Evolutionary conservation across 2,797 vertebrate genomes (phyloP).

Genomic region (Crenuchus spilurus): DNA sequence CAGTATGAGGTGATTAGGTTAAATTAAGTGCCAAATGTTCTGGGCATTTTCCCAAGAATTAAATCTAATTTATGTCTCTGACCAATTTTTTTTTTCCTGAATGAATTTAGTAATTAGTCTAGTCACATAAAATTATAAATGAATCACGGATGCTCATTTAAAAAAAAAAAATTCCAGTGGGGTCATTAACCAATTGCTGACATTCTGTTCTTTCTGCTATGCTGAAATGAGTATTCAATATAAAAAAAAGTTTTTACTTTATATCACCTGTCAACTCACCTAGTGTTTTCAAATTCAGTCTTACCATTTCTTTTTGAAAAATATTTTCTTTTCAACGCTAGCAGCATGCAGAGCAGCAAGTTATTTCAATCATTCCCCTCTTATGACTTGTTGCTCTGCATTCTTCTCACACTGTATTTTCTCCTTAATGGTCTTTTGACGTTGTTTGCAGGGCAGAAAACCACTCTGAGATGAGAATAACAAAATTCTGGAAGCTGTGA

Average conservation of each 20-base stretch:
- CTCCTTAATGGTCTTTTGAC: neutral
- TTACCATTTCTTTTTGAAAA: too few relatives aligned
- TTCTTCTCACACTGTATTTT: too few relatives aligned
- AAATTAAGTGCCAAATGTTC: neutral
- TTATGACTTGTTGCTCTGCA: neutral
- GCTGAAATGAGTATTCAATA: neutral
- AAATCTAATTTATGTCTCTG: conserved; percentile 1
- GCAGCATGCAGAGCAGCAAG: too few relatives aligned
- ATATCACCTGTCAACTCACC: too few relatives aligned
- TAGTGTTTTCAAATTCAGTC: too few relatives aligned
- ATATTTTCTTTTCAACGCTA: too few relatives aligned
- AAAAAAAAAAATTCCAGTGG: neutral
- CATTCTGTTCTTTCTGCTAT: neutral
- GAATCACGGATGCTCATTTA: neutral
- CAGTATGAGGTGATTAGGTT: neutral
- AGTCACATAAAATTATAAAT: neutral
- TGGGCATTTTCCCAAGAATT: conserved; percentile 26
- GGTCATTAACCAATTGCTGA: neutral
- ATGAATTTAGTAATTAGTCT: conserved; percentile 21
- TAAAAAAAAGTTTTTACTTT: neutral
- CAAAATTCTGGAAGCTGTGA: neutral
- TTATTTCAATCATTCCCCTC: too few relatives aligned
- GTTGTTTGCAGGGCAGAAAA: neutral
- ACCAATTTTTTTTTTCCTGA: neutral
- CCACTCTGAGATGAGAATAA: neutral